These are phyloP conservation scores for Nematolebias whitei DNA, from an alignment of 2,113 vertebrate genomes.

Conservation along the genomic window DNA sequence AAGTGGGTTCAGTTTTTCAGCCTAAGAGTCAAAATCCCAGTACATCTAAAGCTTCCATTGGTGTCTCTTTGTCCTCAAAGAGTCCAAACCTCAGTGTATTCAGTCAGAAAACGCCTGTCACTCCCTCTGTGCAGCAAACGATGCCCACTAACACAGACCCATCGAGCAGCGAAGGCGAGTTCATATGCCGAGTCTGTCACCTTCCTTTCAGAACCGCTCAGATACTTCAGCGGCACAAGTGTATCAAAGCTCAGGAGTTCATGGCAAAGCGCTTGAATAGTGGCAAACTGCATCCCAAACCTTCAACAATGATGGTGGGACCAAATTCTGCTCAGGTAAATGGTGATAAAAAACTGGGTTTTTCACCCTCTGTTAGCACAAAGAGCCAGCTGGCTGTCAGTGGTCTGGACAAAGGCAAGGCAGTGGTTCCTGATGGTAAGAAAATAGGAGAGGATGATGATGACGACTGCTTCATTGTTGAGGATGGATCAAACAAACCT, in stretches of 20 bases:
- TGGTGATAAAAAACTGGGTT: constrained; percentile 19
- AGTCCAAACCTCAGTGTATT: background rate
- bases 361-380: constrained; percentile 20
- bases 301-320: constrained; percentile 1
- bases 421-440: constrained; percentile 1
- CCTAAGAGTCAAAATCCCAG: constrained; percentile 9
- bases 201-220: constrained; percentile 58
- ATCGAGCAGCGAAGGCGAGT: background rate
- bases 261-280: constrained; percentile 50
- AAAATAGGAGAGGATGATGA: constrained; percentile 23
- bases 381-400: constrained; percentile 23
- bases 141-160: background rate
- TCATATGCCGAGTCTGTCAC: constrained; percentile 65
- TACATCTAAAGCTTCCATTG: background rate
- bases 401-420: constrained; percentile 27
- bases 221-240: constrained; percentile 75
- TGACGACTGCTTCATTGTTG: constrained; percentile 75
- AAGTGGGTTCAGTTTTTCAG: background rate
- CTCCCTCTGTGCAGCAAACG: background rate
- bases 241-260: constrained; percentile 61
- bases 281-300: constrained; percentile 32
- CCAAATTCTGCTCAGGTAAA: constrained; percentile 42
- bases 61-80: background rate
- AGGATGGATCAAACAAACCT: constrained; percentile 61
- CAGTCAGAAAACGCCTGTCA: background rate